Percentiles rank a stretch among this genome's conserved stretches.
Conservation (phyloP, 2,888 invertebrate genomes). For the Peribatodes rhomboidaria region DNA sequence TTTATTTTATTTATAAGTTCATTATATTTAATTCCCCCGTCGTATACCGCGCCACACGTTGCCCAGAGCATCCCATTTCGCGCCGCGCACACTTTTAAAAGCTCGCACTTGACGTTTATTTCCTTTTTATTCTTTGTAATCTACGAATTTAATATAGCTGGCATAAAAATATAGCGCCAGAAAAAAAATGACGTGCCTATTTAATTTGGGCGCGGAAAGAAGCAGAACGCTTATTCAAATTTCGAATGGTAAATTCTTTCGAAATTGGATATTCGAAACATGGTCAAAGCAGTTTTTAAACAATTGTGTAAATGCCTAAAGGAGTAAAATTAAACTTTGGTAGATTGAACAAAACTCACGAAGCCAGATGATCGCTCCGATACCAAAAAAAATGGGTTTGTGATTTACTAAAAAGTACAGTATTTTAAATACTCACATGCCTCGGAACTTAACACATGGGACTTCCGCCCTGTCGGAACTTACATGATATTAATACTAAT, state of each 20-base stretch:
- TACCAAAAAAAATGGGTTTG: no score
- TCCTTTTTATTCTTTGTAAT: constrained; percentile 78
- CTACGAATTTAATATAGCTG: constrained; percentile 76
- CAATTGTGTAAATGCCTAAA: no score
- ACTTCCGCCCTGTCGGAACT: no score
- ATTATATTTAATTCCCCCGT: no score
- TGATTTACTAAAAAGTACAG: no score
- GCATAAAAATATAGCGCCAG: constrained; percentile 70
- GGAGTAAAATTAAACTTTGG: no score
- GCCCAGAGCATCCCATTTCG: constrained; percentile 59
- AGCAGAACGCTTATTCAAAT: constrained; percentile 69
- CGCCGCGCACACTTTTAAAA: constrained; percentile 69
- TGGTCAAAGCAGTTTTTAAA: neutral
- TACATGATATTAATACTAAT: no score
- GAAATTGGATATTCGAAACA: constrained; percentile 20
- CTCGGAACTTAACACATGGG: no score
- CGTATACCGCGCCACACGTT: constrained; percentile 30
- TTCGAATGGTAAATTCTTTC: constrained; percentile 60
- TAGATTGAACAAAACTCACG: no score
- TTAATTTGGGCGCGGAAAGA: constrained; percentile 66
- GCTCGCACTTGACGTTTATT: constrained; percentile 75
- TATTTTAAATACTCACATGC: no score
- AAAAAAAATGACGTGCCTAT: constrained; percentile 66
- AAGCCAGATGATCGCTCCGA: no score
- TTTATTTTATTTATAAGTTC: no score